Percentiles rank a stretch among this genome's conserved stretches.
Evolutionary conservation across 2,888 invertebrate genomes (phyloP).

Genomic region (Ethmia dodecea): DNA sequence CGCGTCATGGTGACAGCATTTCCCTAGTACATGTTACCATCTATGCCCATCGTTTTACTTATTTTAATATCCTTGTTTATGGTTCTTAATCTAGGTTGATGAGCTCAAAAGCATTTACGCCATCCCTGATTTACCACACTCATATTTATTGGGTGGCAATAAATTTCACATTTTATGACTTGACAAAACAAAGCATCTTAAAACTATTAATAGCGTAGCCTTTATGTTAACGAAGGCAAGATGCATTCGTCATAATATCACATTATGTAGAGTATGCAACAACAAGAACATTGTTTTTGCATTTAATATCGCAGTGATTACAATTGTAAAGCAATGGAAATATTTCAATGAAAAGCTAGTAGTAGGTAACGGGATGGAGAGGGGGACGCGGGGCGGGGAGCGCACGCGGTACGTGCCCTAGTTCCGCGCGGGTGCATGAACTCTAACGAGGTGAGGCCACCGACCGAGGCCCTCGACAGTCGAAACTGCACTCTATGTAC

Average conservation of each 20-base stretch:
- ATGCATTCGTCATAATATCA: too few relatives aligned
- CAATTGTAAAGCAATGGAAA: conserved; percentile 48
- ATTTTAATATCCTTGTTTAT: too few relatives aligned
- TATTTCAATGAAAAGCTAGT: conserved; percentile 70
- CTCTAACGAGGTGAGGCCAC: conserved; percentile 78
- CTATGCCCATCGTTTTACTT: too few relatives aligned
- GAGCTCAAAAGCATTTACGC: too few relatives aligned
- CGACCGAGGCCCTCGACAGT: conserved; percentile 53
- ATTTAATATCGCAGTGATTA: conserved; percentile 29
- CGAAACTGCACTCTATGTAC: conserved; percentile 46
- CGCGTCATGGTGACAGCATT: conserved; percentile 49
- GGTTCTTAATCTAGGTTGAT: too few relatives aligned
- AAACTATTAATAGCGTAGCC: too few relatives aligned
- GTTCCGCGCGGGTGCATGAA: conserved; percentile 76
- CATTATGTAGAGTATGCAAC: too few relatives aligned
- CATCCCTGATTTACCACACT: not conserved
- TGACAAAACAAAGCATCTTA: too few relatives aligned
- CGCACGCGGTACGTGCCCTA: conserved; percentile 71
- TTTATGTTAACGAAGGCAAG: too few relatives aligned
- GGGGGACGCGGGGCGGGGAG: conserved; percentile 39
- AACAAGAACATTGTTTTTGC: conserved; percentile 23
- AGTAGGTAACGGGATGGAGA: conserved; percentile 60
- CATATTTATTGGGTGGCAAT: too few relatives aligned
- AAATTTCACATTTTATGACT: too few relatives aligned
- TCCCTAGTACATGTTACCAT: conserved; percentile 26